Evolutionary conservation across 2,797 vertebrate genomes (phyloP).

Genomic region (Tamandua tetradactyla): DNA sequence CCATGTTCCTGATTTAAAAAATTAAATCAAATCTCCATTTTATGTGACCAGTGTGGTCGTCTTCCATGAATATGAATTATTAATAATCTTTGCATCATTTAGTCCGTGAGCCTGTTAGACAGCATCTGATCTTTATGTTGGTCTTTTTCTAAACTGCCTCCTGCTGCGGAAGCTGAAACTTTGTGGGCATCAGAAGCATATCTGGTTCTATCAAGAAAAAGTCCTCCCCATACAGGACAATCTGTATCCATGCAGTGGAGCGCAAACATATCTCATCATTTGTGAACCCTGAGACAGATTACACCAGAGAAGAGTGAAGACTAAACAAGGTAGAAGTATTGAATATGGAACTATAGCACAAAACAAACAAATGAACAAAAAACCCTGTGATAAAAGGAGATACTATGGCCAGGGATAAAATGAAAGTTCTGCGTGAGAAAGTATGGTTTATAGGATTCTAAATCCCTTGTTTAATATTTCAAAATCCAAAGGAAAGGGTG

Average conservation of each 20-base stretch:
- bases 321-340: neutral
- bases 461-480: neutral
- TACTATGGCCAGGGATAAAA: neutral
- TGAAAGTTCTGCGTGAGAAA: neutral
- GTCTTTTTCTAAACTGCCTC: neutral
- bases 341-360: neutral
- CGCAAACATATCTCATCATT: neutral
- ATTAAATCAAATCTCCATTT: neutral
- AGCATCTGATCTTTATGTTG: neutral
- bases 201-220: neutral
- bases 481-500: neutral
- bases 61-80: neutral
- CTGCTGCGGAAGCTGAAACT: neutral
- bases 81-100: neutral
- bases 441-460: neutral
- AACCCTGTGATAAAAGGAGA: neutral
- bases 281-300: neutral
- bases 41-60: neutral
- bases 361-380: no score
- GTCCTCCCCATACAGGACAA: neutral
- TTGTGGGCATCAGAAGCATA: neutral
- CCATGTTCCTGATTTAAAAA: neutral
- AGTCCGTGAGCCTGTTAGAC: neutral
- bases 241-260: neutral
- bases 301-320: neutral